Evolutionary conservation across 2,797 vertebrate species (phyloP).

Genomic region (Lutjanus argentimaculatus): DNA sequence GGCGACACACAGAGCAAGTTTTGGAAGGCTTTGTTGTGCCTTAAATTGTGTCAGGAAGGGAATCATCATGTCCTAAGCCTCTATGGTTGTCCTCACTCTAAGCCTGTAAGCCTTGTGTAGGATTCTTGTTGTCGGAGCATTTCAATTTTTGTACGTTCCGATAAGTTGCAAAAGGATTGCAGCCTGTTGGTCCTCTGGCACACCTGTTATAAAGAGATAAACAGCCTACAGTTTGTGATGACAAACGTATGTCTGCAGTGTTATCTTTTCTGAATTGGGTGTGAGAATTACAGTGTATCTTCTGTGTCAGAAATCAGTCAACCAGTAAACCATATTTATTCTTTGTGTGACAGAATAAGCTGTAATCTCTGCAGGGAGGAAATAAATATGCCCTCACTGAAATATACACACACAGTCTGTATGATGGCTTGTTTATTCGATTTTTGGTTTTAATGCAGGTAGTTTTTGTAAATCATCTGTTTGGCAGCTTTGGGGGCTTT

Average conservation of each 20-base stretch:
- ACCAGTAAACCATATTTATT: conserved; percentile 47
- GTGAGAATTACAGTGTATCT: conserved; percentile 32
- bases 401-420: conserved; percentile 15
- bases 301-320: conserved; percentile 53
- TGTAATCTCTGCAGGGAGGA: conserved; percentile 18
- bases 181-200: conserved; percentile 38
- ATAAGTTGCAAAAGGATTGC: conserved; percentile 32
- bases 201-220: conserved; percentile 61
- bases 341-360: conserved; percentile 28
- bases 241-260: conserved; percentile 41
- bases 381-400: conserved; percentile 26
- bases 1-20: background rate
- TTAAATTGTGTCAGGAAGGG: conserved; percentile 46
- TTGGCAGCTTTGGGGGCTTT: conserved; percentile 16
- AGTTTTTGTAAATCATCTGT: background rate
- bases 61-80: conserved; percentile 36
- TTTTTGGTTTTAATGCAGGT: conserved; percentile 6
- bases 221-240: conserved; percentile 25
- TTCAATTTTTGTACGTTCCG: conserved; percentile 31
- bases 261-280: conserved; percentile 52
- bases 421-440: background rate
- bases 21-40: conserved; percentile 28
- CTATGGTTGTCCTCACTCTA: conserved; percentile 7
- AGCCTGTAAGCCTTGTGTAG: conserved; percentile 42
- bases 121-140: conserved; percentile 16